A percentile compares a stretch with the other conserved stretches of the same genome.
These are phyloP conservation scores for Oscheius sp. DNA, from an alignment of 2,888 invertebrate genomes.

Conservation along the genomic window DNA sequence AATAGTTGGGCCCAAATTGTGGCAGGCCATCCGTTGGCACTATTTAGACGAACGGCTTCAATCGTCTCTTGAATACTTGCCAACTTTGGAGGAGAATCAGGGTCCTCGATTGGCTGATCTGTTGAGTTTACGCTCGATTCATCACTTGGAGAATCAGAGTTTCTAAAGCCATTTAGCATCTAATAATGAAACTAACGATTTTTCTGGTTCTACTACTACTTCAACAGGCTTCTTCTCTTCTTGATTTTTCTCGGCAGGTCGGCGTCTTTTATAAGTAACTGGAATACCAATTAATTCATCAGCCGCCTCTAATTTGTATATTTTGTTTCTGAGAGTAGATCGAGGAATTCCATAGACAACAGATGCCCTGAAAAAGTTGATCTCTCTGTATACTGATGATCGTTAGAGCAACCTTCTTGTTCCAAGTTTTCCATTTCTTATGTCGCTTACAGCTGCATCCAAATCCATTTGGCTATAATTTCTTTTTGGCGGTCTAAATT, in stretches of 20 bases:
- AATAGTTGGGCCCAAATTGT: constrained; percentile 14
- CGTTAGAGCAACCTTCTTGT: neutral
- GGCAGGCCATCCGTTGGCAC: constrained; percentile 18
- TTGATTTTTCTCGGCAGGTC: constrained; percentile 12
- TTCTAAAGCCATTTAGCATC: neutral
- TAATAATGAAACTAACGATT: neutral
- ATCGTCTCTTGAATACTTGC: constrained; percentile 20
- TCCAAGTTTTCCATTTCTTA: constrained; percentile 44
- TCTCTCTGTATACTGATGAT: neutral
- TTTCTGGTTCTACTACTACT: neutral
- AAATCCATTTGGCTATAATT: constrained; percentile 95
- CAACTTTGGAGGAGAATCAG: constrained; percentile 9
- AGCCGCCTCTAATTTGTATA: constrained; percentile 72
- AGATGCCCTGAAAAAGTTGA: constrained; percentile 78
- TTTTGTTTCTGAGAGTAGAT: constrained; percentile 94
- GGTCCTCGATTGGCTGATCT: neutral
- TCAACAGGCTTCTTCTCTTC: constrained; percentile 5
- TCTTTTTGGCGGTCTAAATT: constrained; percentile 74
- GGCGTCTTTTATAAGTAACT: constrained; percentile 31
- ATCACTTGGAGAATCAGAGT: constrained; percentile 11
- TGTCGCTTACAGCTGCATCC: constrained; percentile 85
- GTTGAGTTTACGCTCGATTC: constrained; percentile 7
- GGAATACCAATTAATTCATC: constrained; percentile 33
- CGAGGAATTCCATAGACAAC: constrained; percentile 95
- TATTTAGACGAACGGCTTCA: constrained; percentile 6